A percentile compares a stretch with the other conserved stretches of the same genome.
Evolutionary conservation across 2,797 vertebrate species (phyloP).

Genomic region (Periophthalmus magnuspinnatus): DNA sequence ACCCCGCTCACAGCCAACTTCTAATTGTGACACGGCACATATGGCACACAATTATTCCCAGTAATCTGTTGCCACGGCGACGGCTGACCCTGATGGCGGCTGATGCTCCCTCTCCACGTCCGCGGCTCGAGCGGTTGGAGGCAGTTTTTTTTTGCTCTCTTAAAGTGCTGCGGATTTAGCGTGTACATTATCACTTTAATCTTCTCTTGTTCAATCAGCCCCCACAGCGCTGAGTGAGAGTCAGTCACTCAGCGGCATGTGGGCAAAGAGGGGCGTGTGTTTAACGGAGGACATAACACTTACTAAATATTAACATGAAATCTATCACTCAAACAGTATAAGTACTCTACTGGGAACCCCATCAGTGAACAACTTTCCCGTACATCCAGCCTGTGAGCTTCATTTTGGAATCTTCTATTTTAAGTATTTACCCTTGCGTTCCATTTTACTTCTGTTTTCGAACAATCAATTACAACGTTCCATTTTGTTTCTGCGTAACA

Average conservation of each 20-base stretch:
- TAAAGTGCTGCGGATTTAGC: constrained; percentile 67
- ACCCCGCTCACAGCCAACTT: constrained; percentile 56
- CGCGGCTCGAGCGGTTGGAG: constrained; percentile 33
- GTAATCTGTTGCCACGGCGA: constrained; percentile 68
- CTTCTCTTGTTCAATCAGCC: constrained; percentile 63
- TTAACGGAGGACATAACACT: constrained; percentile 38
- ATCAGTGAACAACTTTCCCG: constrained; percentile 43
- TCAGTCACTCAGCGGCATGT: constrained; percentile 30
- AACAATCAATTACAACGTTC: neutral
- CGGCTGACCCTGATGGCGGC: constrained; percentile 39
- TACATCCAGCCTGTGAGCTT: constrained; percentile 24
- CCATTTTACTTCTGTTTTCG: neutral
- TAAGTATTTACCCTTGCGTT: neutral
- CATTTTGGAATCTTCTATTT: neutral
- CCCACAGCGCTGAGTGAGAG: constrained; percentile 20
- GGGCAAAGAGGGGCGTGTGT: constrained; percentile 32
- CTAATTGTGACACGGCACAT: constrained; percentile 71
- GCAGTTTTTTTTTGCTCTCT: constrained; percentile 53
- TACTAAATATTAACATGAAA: constrained; percentile 43
- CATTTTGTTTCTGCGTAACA: neutral
- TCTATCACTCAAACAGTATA: constrained; percentile 39
- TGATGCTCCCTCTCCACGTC: constrained; percentile 39
- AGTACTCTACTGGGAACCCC: constrained; percentile 64
- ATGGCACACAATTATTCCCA: constrained; percentile 68
- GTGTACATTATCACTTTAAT: constrained; percentile 74